Evolutionary conservation across 2,113 vertebrate genomes (phyloP), one percentile per base, ranked within the genome.

Genomic region (Chaetodon auriga): DNA sequence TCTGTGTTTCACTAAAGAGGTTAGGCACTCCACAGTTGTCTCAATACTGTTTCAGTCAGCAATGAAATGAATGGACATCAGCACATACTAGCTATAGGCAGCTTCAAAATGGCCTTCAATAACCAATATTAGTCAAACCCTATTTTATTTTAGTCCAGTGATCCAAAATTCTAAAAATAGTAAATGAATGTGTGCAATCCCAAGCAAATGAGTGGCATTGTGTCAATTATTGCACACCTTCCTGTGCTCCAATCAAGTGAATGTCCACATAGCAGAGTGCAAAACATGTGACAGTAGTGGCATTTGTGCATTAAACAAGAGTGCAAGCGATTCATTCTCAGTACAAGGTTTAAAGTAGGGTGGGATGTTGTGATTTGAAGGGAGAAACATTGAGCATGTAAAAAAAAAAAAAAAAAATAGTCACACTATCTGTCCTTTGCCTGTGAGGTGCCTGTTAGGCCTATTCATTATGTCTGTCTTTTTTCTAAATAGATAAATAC

Each of bases 241-340:
- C 13, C 48, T 61, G 54, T 82, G 54, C 41, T 57, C 36, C 21
- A 35, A 70, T 55, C 51, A 53, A 46, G 36, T 35, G 43, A 14
- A 25, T 60, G 35, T 77, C 49, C 63, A 61, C 38, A 69, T 13
- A 46, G 21, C 54, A 70, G 30, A 64, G 71, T 82, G 72, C 38
- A 68, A 13, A 53, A 82, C 58, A 62, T 18, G 9, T 43, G 60
- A 19, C 58, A 61, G 60, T 15, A 12, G 70, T 30, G 80, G 5
- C 48, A 46, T 64, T 64, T 71, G 58, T 68, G 45, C 38, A 63
- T 51, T 14, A 73, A 68, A 51, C 10, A 66, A 53, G 53, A 69
- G 51, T 70, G 57, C 49, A 62, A 66, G 53, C 54, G 46, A 46
- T 58, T 38, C 49, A 72, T 25, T 38, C 43, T 80, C 70, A 81